Conservation (phyloP, 2,888 invertebrate genomes). For the Empis stercorea region DNA sequence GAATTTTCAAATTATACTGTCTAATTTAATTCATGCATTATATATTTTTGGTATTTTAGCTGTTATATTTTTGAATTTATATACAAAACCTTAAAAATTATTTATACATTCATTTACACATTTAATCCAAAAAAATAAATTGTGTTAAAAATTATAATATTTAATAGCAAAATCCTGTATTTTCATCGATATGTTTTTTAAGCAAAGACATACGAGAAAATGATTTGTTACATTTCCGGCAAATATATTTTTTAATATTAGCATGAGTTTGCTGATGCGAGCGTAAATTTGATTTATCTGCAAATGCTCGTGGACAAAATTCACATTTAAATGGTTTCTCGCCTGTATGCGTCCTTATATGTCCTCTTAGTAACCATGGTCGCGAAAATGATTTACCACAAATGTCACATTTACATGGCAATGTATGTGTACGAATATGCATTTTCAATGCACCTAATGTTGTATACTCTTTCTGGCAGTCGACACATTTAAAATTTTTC, state of each 20-base stretch:
- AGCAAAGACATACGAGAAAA: constrained; percentile 36
- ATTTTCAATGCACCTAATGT: constrained; percentile 33
- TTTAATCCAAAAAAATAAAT: too few relatives aligned
- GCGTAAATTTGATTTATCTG: constrained; percentile 34
- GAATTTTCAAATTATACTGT: too few relatives aligned
- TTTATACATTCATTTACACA: too few relatives aligned
- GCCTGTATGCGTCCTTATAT: constrained; percentile 34
- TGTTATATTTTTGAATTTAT: too few relatives aligned
- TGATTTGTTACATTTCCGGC: constrained; percentile 30
- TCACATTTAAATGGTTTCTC: constrained; percentile 34
- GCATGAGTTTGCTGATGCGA: constrained; percentile 35
- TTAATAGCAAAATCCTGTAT: too few relatives aligned
- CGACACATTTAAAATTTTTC: constrained; percentile 48
- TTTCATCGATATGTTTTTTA: constrained; percentile 22
- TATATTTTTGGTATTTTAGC: too few relatives aligned
- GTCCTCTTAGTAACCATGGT: constrained; percentile 33
- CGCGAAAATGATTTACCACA: constrained; percentile 35
- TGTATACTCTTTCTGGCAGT: constrained; percentile 33
- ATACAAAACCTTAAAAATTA: too few relatives aligned
- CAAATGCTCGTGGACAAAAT: constrained; percentile 33
- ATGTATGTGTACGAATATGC: constrained; percentile 34
- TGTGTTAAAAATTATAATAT: too few relatives aligned
- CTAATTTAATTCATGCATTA: too few relatives aligned
- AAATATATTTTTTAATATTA: constrained; percentile 33
- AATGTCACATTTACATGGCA: constrained; percentile 34